Evolutionary conservation across 2,797 vertebrate species (phyloP).

Genomic region (Gallinago solitaria): DNA sequence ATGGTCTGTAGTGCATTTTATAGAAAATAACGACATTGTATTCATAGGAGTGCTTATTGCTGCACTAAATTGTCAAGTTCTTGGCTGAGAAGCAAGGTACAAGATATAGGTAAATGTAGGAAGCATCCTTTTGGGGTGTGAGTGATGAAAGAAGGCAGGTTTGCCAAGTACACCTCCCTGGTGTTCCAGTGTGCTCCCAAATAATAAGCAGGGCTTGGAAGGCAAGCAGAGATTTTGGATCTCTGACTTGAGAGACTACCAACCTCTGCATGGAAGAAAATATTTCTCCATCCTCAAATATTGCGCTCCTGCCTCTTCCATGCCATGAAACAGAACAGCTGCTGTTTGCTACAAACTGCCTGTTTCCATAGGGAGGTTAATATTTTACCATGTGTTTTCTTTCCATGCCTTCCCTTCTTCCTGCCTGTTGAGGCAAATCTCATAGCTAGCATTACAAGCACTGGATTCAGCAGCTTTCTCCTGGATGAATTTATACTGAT

Average conservation of each 20-base stretch:
- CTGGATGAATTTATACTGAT: constrained; percentile 27
- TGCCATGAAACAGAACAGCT: constrained; percentile 40
- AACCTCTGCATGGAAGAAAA: background rate
- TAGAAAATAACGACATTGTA: constrained; percentile 3
- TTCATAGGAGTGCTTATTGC: background rate
- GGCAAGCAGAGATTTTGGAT: background rate
- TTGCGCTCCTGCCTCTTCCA: constrained; percentile 13
- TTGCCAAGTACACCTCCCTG: background rate
- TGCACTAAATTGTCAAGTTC: background rate
- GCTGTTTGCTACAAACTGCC: constrained; percentile 54
- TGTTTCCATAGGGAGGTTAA: constrained; percentile 47
- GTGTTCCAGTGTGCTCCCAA: background rate
- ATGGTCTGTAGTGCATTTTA: background rate
- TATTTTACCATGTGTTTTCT: constrained; percentile 56
- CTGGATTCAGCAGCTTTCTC: constrained; percentile 46
- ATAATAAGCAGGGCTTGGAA: background rate
- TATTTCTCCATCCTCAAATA: background rate
- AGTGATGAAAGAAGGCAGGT: background rate
- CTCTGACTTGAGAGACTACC: background rate
- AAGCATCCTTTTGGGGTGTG: background rate
- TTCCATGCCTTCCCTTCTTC: constrained; percentile 28
- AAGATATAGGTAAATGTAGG: background rate
- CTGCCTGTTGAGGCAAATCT: constrained; percentile 13
- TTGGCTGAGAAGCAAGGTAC: background rate
- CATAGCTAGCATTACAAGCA: constrained; percentile 14